Evolutionary conservation across 2,797 vertebrate species (phyloP).

Genomic region (Limosa lapponica): DNA sequence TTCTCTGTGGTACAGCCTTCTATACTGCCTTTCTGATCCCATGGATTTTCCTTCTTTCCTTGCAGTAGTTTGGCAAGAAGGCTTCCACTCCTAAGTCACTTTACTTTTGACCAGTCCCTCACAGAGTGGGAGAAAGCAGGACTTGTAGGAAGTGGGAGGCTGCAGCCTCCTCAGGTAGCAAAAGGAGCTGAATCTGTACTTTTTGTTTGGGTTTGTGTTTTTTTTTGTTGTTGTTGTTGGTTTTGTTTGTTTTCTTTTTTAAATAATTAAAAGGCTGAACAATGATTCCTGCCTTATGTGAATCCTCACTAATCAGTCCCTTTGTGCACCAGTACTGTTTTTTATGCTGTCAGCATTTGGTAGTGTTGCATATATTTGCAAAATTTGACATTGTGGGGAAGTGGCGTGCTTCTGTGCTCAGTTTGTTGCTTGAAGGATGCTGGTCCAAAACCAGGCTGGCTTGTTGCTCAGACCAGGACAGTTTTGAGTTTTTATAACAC

Average conservation of each 20-base stretch:
- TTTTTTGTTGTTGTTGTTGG: accelerated
- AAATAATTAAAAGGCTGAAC: not conserved
- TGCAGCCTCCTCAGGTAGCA: not conserved
- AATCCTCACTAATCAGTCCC: not conserved
- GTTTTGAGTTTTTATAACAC: not conserved
- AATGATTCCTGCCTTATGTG: not conserved
- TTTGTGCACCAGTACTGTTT: not conserved
- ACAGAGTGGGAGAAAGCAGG: not conserved
- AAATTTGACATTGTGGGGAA: not conserved
- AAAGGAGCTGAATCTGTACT: not conserved
- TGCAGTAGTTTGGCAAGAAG: not conserved
- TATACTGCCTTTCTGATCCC: not conserved
- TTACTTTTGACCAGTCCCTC: not conserved
- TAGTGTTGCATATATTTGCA: not conserved
- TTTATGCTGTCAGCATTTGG: not conserved
- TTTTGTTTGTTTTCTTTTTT: not conserved
- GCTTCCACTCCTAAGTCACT: not conserved
- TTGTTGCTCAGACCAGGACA: not conserved
- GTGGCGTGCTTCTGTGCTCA: not conserved
- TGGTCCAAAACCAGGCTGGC: not conserved
- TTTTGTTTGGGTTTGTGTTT: not conserved
- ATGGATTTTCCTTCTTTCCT: not conserved
- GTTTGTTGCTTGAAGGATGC: not conserved
- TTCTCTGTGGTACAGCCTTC: not conserved
- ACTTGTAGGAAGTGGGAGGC: not conserved